These are phyloP conservation scores for Rattus rattus DNA, from an alignment of 2,113 vertebrate genomes.

Conservation along the genomic window DNA sequence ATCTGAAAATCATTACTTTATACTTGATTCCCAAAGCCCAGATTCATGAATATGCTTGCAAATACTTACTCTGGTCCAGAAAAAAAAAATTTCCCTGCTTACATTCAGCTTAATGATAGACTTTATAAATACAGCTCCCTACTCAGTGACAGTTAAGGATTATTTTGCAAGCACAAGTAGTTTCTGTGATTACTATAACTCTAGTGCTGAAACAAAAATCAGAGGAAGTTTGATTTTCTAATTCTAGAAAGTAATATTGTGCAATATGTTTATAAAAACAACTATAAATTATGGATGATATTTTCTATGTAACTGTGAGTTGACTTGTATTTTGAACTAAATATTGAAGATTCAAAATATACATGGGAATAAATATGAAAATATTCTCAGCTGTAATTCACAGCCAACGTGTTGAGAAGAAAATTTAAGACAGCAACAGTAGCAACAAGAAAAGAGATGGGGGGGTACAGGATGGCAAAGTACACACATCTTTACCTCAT, in stretches of 20 bases:
- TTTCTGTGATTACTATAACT: slow-evolving; percentile 58
- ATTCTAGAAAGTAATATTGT: slow-evolving; percentile 53
- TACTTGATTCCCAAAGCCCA: not conserved
- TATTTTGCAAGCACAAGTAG: slow-evolving; percentile 59
- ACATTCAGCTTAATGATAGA: slow-evolving; percentile 10
- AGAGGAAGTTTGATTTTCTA: slow-evolving; percentile 44
- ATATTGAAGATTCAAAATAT: not conserved
- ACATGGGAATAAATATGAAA: not conserved
- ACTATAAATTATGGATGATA: slow-evolving; percentile 45
- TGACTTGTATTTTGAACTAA: slow-evolving; percentile 35
- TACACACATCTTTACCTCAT: not conserved
- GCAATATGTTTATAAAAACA: slow-evolving; percentile 48
- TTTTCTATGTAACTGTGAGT: slow-evolving; percentile 21
- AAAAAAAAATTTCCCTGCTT: not conserved
- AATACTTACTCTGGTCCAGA: not conserved
- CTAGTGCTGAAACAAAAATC: slow-evolving; percentile 58
- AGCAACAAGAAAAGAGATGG: not conserved
- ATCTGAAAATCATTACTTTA: not conserved
- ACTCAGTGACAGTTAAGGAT: slow-evolving; percentile 52
- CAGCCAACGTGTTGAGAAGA: not conserved
- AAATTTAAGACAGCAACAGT: not conserved
- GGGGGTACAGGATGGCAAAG: not conserved
- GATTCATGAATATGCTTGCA: not conserved
- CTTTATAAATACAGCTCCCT: slow-evolving; percentile 44
- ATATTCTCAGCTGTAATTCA: slow-evolving; percentile 1